phyloP scores from a whole-genome alignment of 2,797 vertebrate genomes.

The Sphenopsis melanotis region DNA sequence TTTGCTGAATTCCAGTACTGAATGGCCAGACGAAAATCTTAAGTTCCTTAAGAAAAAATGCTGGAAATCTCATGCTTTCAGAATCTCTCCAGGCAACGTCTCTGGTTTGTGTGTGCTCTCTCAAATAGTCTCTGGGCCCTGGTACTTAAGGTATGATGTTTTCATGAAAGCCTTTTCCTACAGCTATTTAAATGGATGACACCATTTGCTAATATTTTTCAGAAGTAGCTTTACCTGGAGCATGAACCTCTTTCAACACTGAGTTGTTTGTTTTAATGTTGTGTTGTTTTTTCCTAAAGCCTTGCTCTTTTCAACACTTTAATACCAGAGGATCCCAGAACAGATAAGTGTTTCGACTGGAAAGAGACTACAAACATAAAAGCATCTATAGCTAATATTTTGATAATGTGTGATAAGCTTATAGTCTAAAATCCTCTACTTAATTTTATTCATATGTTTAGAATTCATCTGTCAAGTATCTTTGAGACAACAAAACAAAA shows the following conservation, averaged over 20 bases:
- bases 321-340: not conserved
- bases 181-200: not conserved
- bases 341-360: fast-evolving
- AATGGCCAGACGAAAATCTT: not conserved
- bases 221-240: not conserved
- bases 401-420: not conserved
- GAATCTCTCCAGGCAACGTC: not conserved
- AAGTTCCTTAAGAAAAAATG: not conserved
- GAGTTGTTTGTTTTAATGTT: not conserved
- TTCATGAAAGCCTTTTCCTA: not conserved
- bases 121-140: not conserved
- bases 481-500: not conserved
- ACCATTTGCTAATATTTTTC: not conserved
- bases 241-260: not conserved
- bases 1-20: not conserved
- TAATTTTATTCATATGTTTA: not conserved
- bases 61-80: not conserved
- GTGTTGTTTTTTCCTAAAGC: not conserved
- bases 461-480: not conserved
- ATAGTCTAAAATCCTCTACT: not conserved
- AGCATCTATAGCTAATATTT: not conserved
- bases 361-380: not conserved
- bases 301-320: not conserved
- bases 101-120: not conserved
- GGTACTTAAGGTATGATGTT: not conserved